A percentile compares a stretch with the other conserved stretches of the same genome.
phyloP scores from a whole-genome alignment of 2,888 invertebrate genomes.

The Scaptomyza parva region DNA sequence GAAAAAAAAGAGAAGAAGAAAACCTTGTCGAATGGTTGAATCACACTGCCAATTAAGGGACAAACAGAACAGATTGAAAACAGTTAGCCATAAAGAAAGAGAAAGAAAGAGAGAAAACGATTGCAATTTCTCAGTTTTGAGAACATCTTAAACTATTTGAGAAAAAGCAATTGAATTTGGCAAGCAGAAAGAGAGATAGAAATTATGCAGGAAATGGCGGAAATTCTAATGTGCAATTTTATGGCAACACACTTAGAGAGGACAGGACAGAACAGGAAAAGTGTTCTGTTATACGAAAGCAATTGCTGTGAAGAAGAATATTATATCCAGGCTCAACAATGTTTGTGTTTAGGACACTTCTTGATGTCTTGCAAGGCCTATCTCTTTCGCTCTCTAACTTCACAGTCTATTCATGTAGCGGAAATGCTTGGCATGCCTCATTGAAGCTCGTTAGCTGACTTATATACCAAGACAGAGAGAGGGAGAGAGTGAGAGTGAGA shows the following conservation, averaged over 20 bases:
- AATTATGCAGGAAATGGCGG: conserved; percentile 36
- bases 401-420: conserved; percentile 45
- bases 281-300: conserved; percentile 34
- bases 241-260: too few relatives aligned
- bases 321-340: conserved; percentile 31
- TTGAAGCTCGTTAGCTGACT: conserved; percentile 76
- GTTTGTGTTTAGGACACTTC: conserved; percentile 34
- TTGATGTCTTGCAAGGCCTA: conserved; percentile 22
- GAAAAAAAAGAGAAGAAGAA: neutral
- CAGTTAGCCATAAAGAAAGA: too few relatives aligned
- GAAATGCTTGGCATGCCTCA: conserved; percentile 78
- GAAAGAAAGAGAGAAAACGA: too few relatives aligned
- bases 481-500: neutral
- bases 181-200: conserved; percentile 3
- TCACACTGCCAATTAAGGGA: conserved; percentile 49
- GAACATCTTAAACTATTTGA: conserved; percentile 1
- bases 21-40: conserved; percentile 3
- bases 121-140: neutral
- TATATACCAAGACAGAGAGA: conserved; percentile 37
- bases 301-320: conserved; percentile 34
- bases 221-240: conserved; percentile 76
- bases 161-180: conserved; percentile 40
- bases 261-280: conserved; percentile 50
- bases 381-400: neutral
- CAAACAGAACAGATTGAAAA: neutral